phyloP scores from a whole-genome alignment of 1,140 invertebrate species.

The Lerema accius region DNA sequence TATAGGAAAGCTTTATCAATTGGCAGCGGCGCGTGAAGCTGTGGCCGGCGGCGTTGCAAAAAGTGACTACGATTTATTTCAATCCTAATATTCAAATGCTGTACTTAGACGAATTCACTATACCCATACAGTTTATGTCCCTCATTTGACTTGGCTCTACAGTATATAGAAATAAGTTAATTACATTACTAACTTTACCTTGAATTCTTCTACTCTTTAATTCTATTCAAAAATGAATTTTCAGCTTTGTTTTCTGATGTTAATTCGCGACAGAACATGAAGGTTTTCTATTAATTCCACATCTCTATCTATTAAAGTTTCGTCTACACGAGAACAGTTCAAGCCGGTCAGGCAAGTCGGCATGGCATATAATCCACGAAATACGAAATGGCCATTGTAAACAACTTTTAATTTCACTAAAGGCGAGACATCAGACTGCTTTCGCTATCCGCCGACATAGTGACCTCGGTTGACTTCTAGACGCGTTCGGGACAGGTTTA shows the following conservation, averaged over 20 bases:
- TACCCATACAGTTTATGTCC: no score
- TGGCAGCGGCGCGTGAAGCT: not conserved
- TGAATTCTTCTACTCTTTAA: no score
- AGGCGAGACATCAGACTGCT: slow-evolving; percentile 28
- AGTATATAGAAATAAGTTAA: no score
- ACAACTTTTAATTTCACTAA: slow-evolving; percentile 33
- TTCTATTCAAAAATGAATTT: no score
- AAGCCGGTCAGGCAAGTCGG: not conserved
- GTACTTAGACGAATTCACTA: not conserved
- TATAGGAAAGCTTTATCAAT: slow-evolving; percentile 10
- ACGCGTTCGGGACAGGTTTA: slow-evolving; percentile 33
- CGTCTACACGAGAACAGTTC: no score
- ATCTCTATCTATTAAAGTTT: no score
- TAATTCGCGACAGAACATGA: no score
- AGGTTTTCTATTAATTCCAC: no score
- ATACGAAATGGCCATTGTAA: slow-evolving; percentile 9
- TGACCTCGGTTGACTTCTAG: slow-evolving; percentile 40
- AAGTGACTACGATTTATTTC: slow-evolving; percentile 6
- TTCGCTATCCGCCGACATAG: slow-evolving; percentile 41
- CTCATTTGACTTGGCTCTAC: no score
- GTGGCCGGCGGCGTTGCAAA: not conserved
- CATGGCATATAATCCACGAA: not conserved
- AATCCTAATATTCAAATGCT: not conserved
- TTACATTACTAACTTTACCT: no score
- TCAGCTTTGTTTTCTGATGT: no score